Base-by-base conservation (phyloP, 1,140 invertebrate genomes). In the Macrostomum lignano region DNA sequence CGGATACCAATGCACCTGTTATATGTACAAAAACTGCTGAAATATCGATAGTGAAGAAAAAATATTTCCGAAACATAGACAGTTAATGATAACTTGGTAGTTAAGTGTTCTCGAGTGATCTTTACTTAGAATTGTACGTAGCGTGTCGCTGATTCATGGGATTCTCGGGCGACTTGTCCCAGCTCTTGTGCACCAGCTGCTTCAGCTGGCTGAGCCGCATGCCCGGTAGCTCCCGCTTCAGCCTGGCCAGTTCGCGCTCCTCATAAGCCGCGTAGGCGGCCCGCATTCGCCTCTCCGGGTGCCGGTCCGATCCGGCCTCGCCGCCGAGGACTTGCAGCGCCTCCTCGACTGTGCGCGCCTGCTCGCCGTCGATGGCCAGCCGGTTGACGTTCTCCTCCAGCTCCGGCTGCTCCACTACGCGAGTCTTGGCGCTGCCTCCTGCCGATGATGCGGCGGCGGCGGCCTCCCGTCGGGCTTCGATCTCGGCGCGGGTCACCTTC, bases 121-220 rank as follows among this genome's bases (percentile, higher is more conserved):
- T n/a, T n/a, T n/a, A n/a, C 26, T 28, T 28, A 9, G 19, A 28
- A 32, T 32, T 32, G 11, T 32, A 32, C 20, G n/a, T 21, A 4
- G 23, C 11, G 17, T 32, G 28, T 23, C 38, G 39, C 45, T 86
- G 72, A 55, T 91, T 91, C n/a, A 91, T 49, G 17, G 88, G 86
- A 63, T 98, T 96, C 43, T 86, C 73, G 0, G 81, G 70, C 1
- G 82, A 88, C 53, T 93, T 93, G 60, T 75, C 70, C 84, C 86
- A 96, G 59, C 93, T 79, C 44, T 69, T 69, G 39, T 60, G 59
- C 30, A 70, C 37, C 44, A 69, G 49, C 42, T 69, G 65, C 47
- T 67, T 67, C 11, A 67, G 44, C 43, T 70, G 68, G n/a, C 65
- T 67, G 5, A 69, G 43, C 29, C 81, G 66, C 31, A 94, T 51